Percentiles rank a stretch among this genome's conserved stretches.
Evolutionary conservation across 2,113 vertebrate species (phyloP).

Genomic region (Orycteropus afer): DNA sequence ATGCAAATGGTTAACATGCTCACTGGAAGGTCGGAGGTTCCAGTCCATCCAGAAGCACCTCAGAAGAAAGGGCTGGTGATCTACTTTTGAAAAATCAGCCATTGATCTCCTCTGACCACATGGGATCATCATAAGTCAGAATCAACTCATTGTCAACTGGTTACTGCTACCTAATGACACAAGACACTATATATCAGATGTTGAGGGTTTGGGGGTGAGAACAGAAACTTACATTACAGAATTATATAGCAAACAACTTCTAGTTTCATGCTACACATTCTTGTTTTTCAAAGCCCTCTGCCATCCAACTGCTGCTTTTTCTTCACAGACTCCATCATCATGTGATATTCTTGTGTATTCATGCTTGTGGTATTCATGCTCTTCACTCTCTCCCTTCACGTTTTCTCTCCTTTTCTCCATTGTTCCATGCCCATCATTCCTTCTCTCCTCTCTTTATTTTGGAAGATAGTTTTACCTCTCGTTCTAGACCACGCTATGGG

Average conservation of each 20-base stretch:
- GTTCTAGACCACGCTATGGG: background rate
- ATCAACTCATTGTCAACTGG: too few species aligned
- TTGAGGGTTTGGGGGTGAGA: background rate
- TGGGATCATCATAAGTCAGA: background rate
- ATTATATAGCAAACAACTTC: too few species aligned
- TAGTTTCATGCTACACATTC: background rate
- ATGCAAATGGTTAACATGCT: background rate
- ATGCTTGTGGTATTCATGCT: fast-evolving
- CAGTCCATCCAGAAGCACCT: background rate
- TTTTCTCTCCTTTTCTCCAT: background rate
- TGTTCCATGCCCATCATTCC: background rate
- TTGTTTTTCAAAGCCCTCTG: background rate
- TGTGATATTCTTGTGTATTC: too few species aligned
- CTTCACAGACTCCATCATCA: background rate
- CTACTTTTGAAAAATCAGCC: background rate
- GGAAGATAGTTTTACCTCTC: background rate
- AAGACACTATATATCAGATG: background rate
- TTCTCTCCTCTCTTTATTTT: background rate
- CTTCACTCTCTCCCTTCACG: too few species aligned
- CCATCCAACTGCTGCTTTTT: background rate
- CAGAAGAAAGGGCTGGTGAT: background rate
- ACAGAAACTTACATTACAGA: background rate
- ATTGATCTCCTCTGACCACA: background rate
- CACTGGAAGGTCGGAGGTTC: background rate
- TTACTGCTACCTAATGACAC: background rate